Evolutionary conservation across 2,888 invertebrate genomes (phyloP).

Genomic region (Dasypogon diadema): DNA sequence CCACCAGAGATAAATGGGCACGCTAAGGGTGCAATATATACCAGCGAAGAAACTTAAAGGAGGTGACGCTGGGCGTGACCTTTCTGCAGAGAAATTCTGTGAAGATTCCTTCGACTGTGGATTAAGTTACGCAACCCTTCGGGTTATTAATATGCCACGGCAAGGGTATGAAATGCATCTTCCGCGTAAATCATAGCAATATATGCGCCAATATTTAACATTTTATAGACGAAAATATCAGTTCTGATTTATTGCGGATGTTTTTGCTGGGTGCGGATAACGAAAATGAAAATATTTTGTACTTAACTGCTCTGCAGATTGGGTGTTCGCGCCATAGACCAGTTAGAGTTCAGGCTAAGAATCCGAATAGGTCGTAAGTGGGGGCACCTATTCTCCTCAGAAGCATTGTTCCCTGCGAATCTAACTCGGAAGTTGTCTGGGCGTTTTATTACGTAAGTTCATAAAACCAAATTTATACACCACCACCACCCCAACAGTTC

Average conservation of each 20-base stretch:
- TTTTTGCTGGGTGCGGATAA: neutral
- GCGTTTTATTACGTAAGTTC: neutral
- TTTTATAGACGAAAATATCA: slow-evolving; percentile 45
- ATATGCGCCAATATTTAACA: slow-evolving; percentile 47
- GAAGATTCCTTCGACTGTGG: neutral
- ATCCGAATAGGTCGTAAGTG: neutral
- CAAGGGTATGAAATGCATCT: slow-evolving; percentile 30
- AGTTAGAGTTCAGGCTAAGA: neutral
- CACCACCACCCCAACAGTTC: neutral
- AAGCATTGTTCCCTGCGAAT: neutral
- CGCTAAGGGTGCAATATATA: slow-evolving; percentile 1
- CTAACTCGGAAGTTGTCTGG: no score
- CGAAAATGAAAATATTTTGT: neutral
- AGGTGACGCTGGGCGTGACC: neutral
- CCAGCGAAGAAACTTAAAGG: neutral
- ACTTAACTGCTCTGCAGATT: neutral
- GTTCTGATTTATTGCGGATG: slow-evolving; percentile 21
- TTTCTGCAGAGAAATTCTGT: neutral
- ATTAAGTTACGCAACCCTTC: neutral
- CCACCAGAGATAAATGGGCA: slow-evolving; percentile 29
- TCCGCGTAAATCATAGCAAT: slow-evolving; percentile 37
- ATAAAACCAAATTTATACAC: neutral
- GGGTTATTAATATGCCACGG: slow-evolving; percentile 29
- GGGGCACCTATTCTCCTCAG: neutral
- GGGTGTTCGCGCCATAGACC: neutral